Conservation (phyloP, 2,888 invertebrate genomes). For the Megamerina dolium region DNA sequence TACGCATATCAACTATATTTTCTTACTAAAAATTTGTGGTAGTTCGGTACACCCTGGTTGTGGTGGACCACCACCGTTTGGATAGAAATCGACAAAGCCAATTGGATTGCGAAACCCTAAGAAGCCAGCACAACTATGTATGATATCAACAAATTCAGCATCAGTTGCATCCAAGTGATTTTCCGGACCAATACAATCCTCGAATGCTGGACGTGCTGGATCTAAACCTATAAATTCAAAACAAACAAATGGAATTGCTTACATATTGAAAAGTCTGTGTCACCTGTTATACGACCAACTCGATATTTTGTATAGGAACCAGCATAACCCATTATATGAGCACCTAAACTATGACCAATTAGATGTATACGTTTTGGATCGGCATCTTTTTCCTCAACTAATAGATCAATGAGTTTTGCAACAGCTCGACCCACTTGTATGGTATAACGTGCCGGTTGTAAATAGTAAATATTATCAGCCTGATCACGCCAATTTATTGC, state of each 20-base stretch:
- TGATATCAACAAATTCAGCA: slow-evolving; percentile 67
- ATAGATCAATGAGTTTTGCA: slow-evolving; percentile 42
- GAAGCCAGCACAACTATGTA: slow-evolving; percentile 65
- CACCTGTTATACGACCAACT: slow-evolving; percentile 58
- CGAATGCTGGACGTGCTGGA: slow-evolving; percentile 55
- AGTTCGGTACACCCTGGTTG: slow-evolving; percentile 64
- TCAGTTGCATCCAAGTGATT: slow-evolving; percentile 58
- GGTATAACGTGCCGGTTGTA: slow-evolving; percentile 43
- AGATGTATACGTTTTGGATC: slow-evolving; percentile 42
- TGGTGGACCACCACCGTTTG: slow-evolving; percentile 60
- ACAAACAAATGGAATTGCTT: no score
- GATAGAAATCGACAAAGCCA: slow-evolving; percentile 70
- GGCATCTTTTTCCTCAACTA: slow-evolving; percentile 42
- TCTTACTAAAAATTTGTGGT: slow-evolving; percentile 45
- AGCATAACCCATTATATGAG: slow-evolving; percentile 58
- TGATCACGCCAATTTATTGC: slow-evolving; percentile 47
- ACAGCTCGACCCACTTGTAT: slow-evolving; percentile 44
- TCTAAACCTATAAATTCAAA: slow-evolving; percentile 55
- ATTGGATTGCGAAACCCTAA: slow-evolving; percentile 55
- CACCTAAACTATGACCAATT: slow-evolving; percentile 56
- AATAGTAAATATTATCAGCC: slow-evolving; percentile 45
- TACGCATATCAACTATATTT: no score
- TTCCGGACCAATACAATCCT: slow-evolving; percentile 45
- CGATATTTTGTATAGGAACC: slow-evolving; percentile 51
- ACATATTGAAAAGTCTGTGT: no score